phyloP scores from a whole-genome alignment of 2,797 vertebrate genomes.

The Neosalanx taihuensis region DNA sequence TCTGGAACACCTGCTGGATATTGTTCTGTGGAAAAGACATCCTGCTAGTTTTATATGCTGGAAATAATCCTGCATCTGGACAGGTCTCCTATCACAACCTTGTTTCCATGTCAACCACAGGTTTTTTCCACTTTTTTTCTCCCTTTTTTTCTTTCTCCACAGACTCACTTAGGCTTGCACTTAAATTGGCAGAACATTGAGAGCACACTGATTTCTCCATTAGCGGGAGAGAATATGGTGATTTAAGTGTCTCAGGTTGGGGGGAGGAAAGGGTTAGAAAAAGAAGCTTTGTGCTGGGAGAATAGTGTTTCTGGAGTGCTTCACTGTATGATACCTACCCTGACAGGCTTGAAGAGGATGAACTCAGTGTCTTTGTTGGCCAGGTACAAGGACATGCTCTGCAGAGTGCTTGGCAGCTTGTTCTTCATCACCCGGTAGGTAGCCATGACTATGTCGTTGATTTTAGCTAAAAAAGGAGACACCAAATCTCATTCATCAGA shows the following conservation, averaged over 20 bases:
- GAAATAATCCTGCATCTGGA: constrained; percentile 61
- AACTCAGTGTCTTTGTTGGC: constrained; percentile 97
- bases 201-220: constrained; percentile 56
- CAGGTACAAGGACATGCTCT: constrained; percentile 95
- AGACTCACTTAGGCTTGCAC: constrained; percentile 54
- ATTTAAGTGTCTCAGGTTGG: constrained; percentile 6
- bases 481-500: constrained; percentile 39
- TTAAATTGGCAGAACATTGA: constrained; percentile 47
- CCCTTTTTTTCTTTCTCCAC: constrained; percentile 46
- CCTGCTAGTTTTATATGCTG: constrained; percentile 52
- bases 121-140: neutral
- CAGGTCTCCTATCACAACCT: constrained; percentile 50
- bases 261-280: neutral
- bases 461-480: constrained; percentile 82
- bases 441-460: constrained; percentile 88
- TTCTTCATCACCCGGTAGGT: constrained; percentile 92
- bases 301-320: neutral
- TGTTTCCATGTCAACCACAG: constrained; percentile 69
- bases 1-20: constrained; percentile 95
- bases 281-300: neutral
- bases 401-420: constrained; percentile 87
- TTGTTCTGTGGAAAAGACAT: constrained; percentile 79
- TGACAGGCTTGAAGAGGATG: constrained; percentile 97
- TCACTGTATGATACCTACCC: constrained; percentile 78
- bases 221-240: constrained; percentile 50